These are phyloP conservation scores for Drosophila lutescens DNA, from an alignment of 2,888 invertebrate species.

Conservation along the genomic window DNA sequence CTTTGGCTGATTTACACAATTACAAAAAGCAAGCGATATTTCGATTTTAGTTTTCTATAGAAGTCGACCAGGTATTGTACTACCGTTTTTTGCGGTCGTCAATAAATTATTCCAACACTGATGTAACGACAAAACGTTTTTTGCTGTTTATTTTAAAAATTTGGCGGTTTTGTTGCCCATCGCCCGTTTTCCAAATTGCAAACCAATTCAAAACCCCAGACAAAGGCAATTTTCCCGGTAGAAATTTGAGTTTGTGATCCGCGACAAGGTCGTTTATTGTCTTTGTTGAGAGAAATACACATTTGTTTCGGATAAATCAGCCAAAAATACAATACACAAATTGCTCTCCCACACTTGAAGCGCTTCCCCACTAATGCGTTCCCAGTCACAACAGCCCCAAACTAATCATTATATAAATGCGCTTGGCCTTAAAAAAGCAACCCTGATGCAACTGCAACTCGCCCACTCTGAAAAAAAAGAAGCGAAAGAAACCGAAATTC, in stretches of 20 bases:
- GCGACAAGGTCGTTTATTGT: constrained; percentile 55
- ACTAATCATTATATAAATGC: constrained; percentile 40
- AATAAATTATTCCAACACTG: constrained; percentile 57
- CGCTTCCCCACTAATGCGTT: constrained; percentile 27
- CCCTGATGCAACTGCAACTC: constrained; percentile 44
- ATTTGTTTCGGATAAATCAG: constrained; percentile 70
- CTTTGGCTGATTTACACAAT: constrained; percentile 52
- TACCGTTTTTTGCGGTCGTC: constrained; percentile 46
- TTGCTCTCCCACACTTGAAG: constrained; percentile 35
- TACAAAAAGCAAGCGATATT: constrained; percentile 46
- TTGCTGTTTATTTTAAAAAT: constrained; percentile 26
- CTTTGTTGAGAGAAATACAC: constrained; percentile 52
- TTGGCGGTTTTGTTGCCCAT: not conserved
- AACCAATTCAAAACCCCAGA: constrained; percentile 15
- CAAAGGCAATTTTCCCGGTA: constrained; percentile 21
- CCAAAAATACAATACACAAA: constrained; percentile 34
- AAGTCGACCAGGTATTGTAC: constrained; percentile 54
- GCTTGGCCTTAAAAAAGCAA: constrained; percentile 38
- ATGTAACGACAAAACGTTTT: constrained; percentile 23
- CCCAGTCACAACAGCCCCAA: constrained; percentile 45
- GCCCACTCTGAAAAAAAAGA: constrained; percentile 1
- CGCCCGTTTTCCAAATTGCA: not conserved
- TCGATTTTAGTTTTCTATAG: constrained; percentile 50
- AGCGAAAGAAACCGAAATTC: constrained; percentile 42
- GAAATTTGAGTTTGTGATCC: constrained; percentile 1